Evolutionary conservation across 2,888 invertebrate species (phyloP).

Genomic region (Drosophila aldrichi): DNA sequence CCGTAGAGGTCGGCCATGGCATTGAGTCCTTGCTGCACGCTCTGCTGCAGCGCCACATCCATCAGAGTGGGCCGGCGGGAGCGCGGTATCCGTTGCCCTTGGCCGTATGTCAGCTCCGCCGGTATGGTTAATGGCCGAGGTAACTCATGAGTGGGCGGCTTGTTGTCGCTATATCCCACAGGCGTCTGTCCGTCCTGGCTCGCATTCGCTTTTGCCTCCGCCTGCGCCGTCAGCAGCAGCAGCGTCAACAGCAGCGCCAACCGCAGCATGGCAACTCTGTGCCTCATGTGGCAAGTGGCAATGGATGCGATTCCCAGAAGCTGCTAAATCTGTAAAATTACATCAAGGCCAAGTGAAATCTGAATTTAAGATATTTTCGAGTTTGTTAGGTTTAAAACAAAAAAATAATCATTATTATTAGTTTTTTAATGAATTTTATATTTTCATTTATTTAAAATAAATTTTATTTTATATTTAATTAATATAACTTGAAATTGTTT

Average conservation of each 20-base stretch:
- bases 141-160: conserved; percentile 68
- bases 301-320: not conserved
- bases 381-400: not conserved
- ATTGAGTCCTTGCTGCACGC: conserved; percentile 84
- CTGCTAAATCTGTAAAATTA: conserved; percentile 13
- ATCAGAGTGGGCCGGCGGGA: conserved; percentile 79
- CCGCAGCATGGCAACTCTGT: conserved; percentile 49
- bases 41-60: conserved; percentile 83
- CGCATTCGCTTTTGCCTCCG: not conserved
- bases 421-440: not conserved
- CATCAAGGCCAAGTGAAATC: not conserved
- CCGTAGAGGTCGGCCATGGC: conserved; percentile 84
- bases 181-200: conserved; percentile 3
- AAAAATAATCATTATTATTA: not conserved
- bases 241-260: conserved; percentile 22
- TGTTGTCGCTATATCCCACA: conserved; percentile 27
- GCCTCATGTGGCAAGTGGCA: conserved; percentile 14
- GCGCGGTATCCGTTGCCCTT: conserved; percentile 44
- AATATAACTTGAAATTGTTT: not conserved
- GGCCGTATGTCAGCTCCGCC: conserved; percentile 29
- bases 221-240: conserved; percentile 22
- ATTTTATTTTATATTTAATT: too few relatives aligned
- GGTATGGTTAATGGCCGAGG: conserved; percentile 66
- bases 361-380: not conserved
- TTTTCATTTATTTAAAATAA: not conserved